phyloP scores from a whole-genome alignment of 2,797 vertebrate species.

The Tauraco hartlaubi region DNA sequence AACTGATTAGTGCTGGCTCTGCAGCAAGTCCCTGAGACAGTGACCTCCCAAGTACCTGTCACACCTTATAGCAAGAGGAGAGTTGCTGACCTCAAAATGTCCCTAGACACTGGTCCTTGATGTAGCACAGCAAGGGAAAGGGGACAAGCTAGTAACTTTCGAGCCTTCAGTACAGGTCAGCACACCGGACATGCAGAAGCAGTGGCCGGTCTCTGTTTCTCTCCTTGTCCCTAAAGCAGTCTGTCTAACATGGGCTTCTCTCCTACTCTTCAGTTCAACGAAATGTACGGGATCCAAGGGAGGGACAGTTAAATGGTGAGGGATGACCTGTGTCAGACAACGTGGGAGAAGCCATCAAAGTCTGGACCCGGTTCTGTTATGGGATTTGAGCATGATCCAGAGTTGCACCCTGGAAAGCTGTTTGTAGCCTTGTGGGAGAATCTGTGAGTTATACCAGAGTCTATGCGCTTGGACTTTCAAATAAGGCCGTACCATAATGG shows the following conservation, averaged over 20 bases:
- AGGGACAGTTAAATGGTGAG: neutral
- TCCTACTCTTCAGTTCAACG: neutral
- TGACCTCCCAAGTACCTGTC: neutral
- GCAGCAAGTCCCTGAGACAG: neutral
- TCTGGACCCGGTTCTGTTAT: neutral
- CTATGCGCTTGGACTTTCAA: neutral
- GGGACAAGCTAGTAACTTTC: neutral
- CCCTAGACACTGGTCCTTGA: neutral
- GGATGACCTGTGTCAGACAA: neutral
- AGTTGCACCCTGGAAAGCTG: neutral
- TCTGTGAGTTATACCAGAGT: neutral
- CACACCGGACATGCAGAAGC: neutral
- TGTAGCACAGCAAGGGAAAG: neutral
- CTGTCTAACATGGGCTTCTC: neutral
- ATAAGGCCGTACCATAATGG: rapidly evolving
- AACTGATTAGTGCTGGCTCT: neutral
- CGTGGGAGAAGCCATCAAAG: neutral
- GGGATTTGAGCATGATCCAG: no score
- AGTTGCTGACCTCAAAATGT: neutral
- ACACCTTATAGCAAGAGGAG: neutral
- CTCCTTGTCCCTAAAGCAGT: neutral
- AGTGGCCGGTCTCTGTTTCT: neutral
- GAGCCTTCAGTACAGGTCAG: neutral
- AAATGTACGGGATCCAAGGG: neutral
- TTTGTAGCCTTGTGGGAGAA: neutral